Conservation (phyloP, 2,888 invertebrate species). For the Aelia acuminata region DNA sequence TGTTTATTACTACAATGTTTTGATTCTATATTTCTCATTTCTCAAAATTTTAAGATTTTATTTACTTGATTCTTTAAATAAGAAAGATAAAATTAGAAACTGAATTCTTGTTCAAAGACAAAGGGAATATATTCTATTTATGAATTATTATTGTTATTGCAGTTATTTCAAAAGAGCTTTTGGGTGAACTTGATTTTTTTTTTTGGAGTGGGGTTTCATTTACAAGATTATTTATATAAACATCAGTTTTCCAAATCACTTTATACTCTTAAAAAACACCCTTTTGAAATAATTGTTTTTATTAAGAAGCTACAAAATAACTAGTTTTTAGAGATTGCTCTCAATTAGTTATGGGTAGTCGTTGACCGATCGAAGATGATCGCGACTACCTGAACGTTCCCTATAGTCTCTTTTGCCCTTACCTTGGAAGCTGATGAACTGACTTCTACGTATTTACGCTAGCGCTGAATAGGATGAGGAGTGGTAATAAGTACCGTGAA, state of each 20-base stretch:
- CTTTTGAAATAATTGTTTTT: not conserved
- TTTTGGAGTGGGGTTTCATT: not conserved
- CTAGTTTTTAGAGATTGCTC: not conserved
- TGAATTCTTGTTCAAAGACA: not conserved
- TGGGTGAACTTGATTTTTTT: not conserved
- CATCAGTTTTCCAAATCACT: not conserved
- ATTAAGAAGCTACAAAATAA: not conserved
- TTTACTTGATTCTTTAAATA: too few species aligned
- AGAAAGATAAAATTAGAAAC: too few species aligned
- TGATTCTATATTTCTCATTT: too few species aligned
- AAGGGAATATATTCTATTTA: too few species aligned
- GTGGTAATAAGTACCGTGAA: conserved; percentile 13
- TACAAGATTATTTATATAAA: not conserved
- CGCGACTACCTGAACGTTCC: not conserved
- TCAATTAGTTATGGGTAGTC: not conserved
- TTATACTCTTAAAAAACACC: not conserved
- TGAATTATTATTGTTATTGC: not conserved
- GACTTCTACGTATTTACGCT: conserved; percentile 4
- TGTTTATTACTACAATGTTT: too few species aligned
- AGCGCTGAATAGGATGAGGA: not conserved
- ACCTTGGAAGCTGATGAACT: conserved; percentile 33
- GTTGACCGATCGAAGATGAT: not conserved
- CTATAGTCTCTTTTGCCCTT: not conserved
- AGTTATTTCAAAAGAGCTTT: not conserved
- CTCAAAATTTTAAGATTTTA: too few species aligned